A percentile compares a stretch with the other conserved stretches of the same genome.
Conservation (phyloP, 2,797 vertebrate species). For the Neosilurus hyrtlii region DNA sequence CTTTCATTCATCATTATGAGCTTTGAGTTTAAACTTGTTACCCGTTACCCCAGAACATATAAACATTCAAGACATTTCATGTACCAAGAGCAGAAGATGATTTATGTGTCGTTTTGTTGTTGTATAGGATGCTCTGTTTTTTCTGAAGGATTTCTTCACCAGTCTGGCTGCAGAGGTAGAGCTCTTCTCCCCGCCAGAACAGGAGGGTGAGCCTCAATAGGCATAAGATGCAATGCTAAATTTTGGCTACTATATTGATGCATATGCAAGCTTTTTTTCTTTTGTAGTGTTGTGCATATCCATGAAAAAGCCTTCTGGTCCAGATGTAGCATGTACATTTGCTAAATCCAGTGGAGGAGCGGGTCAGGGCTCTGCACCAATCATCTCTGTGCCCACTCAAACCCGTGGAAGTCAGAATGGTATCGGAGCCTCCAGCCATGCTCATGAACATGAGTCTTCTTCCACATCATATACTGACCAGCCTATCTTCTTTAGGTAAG, state of each 20-base stretch:
- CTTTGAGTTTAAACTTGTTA: background rate
- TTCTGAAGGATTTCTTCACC: slow-evolving; percentile 95
- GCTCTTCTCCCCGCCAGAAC: slow-evolving; percentile 86
- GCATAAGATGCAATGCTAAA: background rate
- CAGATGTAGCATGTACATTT: slow-evolving; percentile 89
- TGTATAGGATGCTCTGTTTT: slow-evolving; percentile 92
- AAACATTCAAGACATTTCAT: background rate
- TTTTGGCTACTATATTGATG: background rate
- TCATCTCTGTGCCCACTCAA: slow-evolving; percentile 87
- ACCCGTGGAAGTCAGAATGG: slow-evolving; percentile 75
- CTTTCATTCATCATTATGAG: background rate
- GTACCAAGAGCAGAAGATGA: background rate
- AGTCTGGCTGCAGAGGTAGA: slow-evolving; percentile 93
- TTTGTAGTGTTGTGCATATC: slow-evolving; percentile 65
- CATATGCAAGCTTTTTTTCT: background rate
- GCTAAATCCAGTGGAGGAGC: slow-evolving; percentile 75
- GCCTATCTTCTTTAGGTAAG: slow-evolving; percentile 93
- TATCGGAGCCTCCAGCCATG: slow-evolving; percentile 36
- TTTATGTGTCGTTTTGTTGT: background rate
- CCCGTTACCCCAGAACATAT: background rate
- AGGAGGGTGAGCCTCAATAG: slow-evolving; percentile 79
- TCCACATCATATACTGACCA: slow-evolving; percentile 82
- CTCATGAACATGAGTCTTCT: slow-evolving; percentile 62
- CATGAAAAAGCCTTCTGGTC: slow-evolving; percentile 83
- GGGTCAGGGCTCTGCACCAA: slow-evolving; percentile 82